A percentile compares a stretch with the other conserved stretches of the same genome.
Conservation (phyloP, 2,113 vertebrate species). For the Phylloscopus trochilus region DNA sequence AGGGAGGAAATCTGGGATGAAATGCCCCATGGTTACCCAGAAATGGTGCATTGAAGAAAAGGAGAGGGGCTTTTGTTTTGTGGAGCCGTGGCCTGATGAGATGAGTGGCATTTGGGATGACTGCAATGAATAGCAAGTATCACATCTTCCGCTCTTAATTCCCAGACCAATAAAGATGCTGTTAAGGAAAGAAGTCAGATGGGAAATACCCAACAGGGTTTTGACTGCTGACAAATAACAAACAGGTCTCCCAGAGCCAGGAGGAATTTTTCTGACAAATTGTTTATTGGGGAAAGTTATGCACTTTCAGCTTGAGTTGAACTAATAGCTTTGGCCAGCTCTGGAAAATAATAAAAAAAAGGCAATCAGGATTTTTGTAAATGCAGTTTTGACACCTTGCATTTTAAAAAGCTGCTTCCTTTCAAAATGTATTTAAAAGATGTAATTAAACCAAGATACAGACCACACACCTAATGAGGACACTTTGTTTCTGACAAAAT, state of each 20-base stretch:
- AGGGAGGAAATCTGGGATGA: not conserved
- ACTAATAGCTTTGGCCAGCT: not conserved
- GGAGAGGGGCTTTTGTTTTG: not conserved
- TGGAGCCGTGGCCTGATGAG: not conserved
- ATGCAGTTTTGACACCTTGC: not conserved
- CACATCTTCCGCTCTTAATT: not conserved
- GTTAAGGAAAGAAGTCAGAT: conserved; percentile 47
- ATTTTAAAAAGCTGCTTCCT: not conserved
- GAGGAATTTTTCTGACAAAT: conserved; percentile 38
- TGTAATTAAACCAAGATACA: not conserved
- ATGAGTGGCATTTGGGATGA: conserved; percentile 20
- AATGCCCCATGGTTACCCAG: not conserved
- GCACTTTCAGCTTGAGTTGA: not conserved
- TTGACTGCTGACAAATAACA: conserved; percentile 45
- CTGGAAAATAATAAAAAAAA: not conserved
- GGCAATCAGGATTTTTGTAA: not conserved
- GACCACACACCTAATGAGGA: not conserved
- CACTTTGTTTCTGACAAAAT: conserved; percentile 30
- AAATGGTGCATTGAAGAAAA: not conserved
- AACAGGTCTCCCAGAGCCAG: conserved; percentile 1
- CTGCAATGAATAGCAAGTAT: conserved; percentile 45
- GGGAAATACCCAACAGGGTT: conserved; percentile 52
- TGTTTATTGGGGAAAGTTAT: conserved; percentile 11
- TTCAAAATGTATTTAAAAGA: not conserved
- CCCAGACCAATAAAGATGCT: conserved; percentile 53